Base-by-base conservation (phyloP, 2,797 vertebrate genomes). In the Epinephelus coioides region DNA sequence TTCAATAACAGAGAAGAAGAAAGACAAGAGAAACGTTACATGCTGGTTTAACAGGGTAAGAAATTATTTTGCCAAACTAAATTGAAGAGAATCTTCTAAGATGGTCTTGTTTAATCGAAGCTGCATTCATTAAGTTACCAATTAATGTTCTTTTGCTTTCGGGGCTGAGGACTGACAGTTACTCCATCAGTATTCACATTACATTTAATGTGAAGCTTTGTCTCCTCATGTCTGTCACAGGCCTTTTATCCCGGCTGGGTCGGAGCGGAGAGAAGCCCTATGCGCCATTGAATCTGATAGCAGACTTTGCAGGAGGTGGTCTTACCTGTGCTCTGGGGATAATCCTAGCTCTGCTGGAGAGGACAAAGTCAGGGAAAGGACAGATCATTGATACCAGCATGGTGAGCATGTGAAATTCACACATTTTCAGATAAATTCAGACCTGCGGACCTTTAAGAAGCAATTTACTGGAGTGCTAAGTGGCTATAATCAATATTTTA, bases 281-380 rank as follows among this genome's bases (percentile, higher is more conserved):
- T 0, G 92, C 97, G 6, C 98, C 98, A 0, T 0, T 97, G 71
- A 99, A 99, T 81, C 95, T 99, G 78, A 43, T 99, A 64, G 98
- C 97, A 25, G 98, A 99, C 93, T 99, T 99, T 78, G 97, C 94
- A n/a, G 98, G 98, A 0, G 98, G 98, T 0, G 94, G 97, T 50
- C 95, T 98, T 14, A 92, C 95, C 56, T 99, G 98, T 5, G 91
- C 96, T 0, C 14, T 99, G 78, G 98, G 98, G 17, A 96, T 99
- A 23, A 53, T 97, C 64, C 78, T 96, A 49, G 97, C 98, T 1
- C 95, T 99, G 30, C 94, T 96, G 74, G 97, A 98, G 89, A 96
- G 97, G 77, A 95, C 86, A 2, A 93, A 2, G 50, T 98, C 98
- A 11, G 97, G 97, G 47, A 96, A 86, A 92, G 98, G 98, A 56